A percentile compares a stretch with the other conserved stretches of the same genome.
phyloP scores from a whole-genome alignment of 2,888 invertebrate species.

The Pegoplata infirma region DNA sequence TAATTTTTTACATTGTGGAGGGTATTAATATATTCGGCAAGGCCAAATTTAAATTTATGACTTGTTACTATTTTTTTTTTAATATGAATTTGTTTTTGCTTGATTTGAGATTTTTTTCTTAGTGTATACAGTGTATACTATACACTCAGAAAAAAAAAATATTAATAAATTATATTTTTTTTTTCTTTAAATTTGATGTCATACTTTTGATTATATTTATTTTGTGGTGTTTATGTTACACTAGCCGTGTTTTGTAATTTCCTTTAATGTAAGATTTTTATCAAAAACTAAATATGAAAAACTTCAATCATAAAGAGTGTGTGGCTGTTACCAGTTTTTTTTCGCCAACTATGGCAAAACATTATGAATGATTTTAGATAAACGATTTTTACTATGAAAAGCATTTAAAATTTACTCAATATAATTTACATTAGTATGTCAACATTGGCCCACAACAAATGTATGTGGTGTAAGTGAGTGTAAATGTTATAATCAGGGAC shows the following conservation, averaged over 20 bases:
- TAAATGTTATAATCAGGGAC: slow-evolving; percentile 17
- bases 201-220: neutral
- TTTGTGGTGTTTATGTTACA: neutral
- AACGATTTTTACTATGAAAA: neutral
- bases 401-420: neutral
- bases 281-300: slow-evolving; percentile 11
- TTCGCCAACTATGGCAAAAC: neutral
- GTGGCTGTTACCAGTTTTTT: slow-evolving; percentile 53
- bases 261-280: slow-evolving; percentile 50
- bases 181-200: neutral
- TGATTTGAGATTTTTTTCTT: no score
- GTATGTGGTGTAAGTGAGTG: slow-evolving; percentile 13
- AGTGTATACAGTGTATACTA: no score
- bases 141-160: no score
- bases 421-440: slow-evolving; percentile 39
- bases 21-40: no score
- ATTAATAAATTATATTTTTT: no score
- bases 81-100: no score
- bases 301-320: slow-evolving; percentile 42
- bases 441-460: slow-evolving; percentile 41
- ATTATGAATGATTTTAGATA: neutral
- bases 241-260: slow-evolving; percentile 50
- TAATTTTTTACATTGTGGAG: no score
- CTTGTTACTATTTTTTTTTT: no score
- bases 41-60: no score